These are phyloP conservation scores for Brassicogethes aeneus DNA, from an alignment of 2,888 invertebrate species.

Conservation along the genomic window DNA sequence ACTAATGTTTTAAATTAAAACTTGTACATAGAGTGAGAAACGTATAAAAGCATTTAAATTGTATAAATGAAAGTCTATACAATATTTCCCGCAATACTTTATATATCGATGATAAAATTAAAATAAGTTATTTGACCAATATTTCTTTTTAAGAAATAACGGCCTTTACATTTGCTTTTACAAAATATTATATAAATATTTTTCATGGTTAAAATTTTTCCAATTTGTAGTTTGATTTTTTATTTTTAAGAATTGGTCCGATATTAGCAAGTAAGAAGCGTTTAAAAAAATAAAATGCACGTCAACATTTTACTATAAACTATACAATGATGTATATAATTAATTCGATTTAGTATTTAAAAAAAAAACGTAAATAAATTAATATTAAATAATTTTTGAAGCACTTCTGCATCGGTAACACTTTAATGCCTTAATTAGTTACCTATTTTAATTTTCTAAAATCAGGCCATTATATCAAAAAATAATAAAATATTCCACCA, in stretches of 20 bases:
- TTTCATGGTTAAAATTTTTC: too few species aligned
- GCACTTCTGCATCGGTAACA: too few species aligned
- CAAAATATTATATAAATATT: too few species aligned
- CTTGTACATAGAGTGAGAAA: conserved; percentile 19
- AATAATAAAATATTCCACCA: too few species aligned
- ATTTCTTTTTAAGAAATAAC: conserved; percentile 18
- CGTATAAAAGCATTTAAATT: conserved; percentile 16
- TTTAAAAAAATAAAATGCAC: conserved; percentile 5
- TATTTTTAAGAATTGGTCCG: too few species aligned
- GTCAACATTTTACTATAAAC: conserved; percentile 9
- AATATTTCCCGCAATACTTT: conserved; percentile 20
- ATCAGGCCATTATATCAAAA: too few species aligned
- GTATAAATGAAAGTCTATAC: conserved; percentile 17
- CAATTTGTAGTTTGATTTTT: too few species aligned
- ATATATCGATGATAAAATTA: conserved; percentile 5
- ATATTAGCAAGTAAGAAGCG: not conserved
- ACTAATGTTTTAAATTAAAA: conserved; percentile 28
- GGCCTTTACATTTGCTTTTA: conserved; percentile 15
- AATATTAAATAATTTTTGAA: conserved; percentile 1
- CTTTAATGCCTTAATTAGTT: too few species aligned
- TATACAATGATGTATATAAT: conserved; percentile 8
- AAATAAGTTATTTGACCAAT: conserved; percentile 13
- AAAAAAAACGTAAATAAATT: not conserved
- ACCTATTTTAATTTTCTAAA: too few species aligned
- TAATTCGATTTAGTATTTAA: conserved; percentile 1